These are phyloP conservation scores for Sphinx pinastri DNA, from an alignment of 2,888 invertebrate species.

Conservation along the genomic window DNA sequence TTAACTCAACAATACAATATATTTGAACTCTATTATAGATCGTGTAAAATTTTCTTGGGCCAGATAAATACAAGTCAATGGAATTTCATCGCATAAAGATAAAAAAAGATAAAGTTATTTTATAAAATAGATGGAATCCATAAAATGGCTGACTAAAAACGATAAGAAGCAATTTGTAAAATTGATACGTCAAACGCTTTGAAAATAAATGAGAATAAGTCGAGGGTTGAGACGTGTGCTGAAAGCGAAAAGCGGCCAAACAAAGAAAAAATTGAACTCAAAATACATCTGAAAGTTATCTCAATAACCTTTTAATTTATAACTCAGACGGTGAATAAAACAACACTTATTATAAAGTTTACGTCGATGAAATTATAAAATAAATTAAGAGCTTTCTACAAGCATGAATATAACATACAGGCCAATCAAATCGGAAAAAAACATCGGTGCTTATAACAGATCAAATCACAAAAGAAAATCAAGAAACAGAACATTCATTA, in stretches of 20 bases:
- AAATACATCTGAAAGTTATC: background rate
- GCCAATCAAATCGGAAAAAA: no score
- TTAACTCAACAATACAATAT: no score
- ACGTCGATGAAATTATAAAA: background rate
- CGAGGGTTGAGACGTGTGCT: constrained; percentile 8
- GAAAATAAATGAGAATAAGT: constrained; percentile 17
- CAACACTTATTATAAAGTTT: background rate
- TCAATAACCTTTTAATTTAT: background rate
- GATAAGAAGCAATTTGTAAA: constrained; percentile 19
- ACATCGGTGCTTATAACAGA: no score
- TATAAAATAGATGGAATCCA: constrained; percentile 9
- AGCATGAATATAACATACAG: no score
- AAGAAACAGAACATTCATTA: no score
- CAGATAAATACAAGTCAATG: no score
- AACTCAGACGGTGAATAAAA: background rate
- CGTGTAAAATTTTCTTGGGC: no score
- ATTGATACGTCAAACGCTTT: constrained; percentile 16
- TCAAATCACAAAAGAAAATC: no score
- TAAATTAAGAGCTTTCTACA: no score
- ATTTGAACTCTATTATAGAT: no score
- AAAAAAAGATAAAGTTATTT: background rate
- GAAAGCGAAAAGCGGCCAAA: background rate
- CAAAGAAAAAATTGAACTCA: background rate
- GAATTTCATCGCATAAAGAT: background rate
- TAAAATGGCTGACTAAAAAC: constrained; percentile 4